Percentiles rank a stretch among this genome's conserved stretches.
Evolutionary conservation across 2,113 vertebrate species (phyloP).

Genomic region (Cisticola juncidis): DNA sequence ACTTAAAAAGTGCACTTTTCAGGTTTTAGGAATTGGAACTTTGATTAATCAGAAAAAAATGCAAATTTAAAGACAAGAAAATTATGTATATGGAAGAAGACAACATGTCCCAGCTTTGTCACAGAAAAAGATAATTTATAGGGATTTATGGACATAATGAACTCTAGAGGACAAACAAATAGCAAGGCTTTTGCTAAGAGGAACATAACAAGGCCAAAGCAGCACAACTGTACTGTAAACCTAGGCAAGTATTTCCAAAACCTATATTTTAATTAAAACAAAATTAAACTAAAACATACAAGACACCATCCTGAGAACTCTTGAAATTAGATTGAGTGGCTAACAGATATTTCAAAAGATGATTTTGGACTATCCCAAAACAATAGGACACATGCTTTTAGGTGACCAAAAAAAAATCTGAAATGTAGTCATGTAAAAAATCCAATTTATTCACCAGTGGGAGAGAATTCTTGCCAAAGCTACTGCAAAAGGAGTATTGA

Average conservation of each 20-base stretch:
- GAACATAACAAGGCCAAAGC: not conserved
- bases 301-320: not conserved
- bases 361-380: not conserved
- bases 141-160: not conserved
- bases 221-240: not conserved
- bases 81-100: not conserved
- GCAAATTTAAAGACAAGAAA: not conserved
- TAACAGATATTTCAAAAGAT: not conserved
- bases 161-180: not conserved
- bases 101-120: not conserved
- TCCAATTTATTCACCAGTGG: fast-evolving
- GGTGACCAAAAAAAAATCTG: not conserved
- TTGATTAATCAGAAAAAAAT: not conserved
- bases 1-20: not conserved
- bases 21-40: not conserved
- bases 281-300: no score
- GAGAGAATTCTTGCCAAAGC: not conserved
- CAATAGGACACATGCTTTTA: not conserved
- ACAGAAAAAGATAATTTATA: not conserved
- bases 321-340: not conserved
- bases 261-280: not conserved
- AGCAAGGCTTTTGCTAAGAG: not conserved
- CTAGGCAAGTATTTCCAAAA: not conserved
- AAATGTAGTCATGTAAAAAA: not conserved
- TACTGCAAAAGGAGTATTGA: not conserved